Evolutionary conservation across 1,140 invertebrate genomes (phyloP).

Genomic region (Drosophila navojoa): DNA sequence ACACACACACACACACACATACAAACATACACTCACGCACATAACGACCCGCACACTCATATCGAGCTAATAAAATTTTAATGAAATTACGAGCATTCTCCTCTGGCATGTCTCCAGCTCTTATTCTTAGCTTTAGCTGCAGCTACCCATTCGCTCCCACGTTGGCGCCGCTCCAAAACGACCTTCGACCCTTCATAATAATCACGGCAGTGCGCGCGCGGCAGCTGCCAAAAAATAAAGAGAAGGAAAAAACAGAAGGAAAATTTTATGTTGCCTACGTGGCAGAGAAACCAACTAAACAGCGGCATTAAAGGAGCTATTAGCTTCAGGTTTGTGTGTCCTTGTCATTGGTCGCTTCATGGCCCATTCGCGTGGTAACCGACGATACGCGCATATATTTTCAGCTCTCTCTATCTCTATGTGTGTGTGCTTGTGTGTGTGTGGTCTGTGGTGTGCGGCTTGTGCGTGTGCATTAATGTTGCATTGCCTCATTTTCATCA

Average conservation of each 20-base stretch:
- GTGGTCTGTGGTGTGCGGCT: constrained; percentile 1
- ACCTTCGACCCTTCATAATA: constrained; percentile 72
- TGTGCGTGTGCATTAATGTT: constrained; percentile 72
- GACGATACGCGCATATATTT: constrained; percentile 43
- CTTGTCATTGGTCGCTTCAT: constrained; percentile 39
- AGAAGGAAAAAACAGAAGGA: constrained; percentile 22
- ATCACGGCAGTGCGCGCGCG: constrained; percentile 52
- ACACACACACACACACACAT: constrained; percentile 8
- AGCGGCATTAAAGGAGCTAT: constrained; percentile 76
- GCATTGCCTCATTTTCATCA: constrained; percentile 51
- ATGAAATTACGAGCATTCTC: constrained; percentile 72
- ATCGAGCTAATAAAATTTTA: constrained; percentile 80
- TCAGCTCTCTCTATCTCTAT: background rate
- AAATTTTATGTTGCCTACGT: constrained; percentile 73
- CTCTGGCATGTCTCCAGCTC: constrained; percentile 24
- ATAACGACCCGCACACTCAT: constrained; percentile 47
- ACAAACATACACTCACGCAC: constrained; percentile 8
- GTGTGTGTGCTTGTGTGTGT: constrained; percentile 6
- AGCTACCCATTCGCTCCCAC: background rate
- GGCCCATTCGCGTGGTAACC: constrained; percentile 47
- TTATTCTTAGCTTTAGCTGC: constrained; percentile 4
- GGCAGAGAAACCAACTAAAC: constrained; percentile 59
- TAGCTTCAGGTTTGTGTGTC: constrained; percentile 46
- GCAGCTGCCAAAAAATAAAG: constrained; percentile 10
- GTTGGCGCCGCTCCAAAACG: constrained; percentile 2